phyloP scores from a whole-genome alignment of 2,888 invertebrate genomes.

The Tetramorium bicarinatum region DNA sequence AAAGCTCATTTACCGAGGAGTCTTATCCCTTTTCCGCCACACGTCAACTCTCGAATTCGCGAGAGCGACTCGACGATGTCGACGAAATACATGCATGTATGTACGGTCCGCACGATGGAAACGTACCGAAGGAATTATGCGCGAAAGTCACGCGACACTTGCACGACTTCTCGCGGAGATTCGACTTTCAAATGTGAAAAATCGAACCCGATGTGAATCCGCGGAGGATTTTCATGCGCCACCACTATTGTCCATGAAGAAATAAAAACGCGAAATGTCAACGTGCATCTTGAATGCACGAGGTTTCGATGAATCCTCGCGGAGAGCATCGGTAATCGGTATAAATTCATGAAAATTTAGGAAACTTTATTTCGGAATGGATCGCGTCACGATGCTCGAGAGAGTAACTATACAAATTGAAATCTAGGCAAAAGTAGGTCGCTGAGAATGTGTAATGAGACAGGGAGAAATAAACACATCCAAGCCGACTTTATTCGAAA shows the following conservation, averaged over 20 bases:
- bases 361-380: constrained; percentile 9
- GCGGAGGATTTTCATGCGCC: neutral
- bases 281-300: neutral
- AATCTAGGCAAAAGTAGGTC: constrained; percentile 36
- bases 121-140: neutral
- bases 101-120: neutral
- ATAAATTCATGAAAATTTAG: constrained; percentile 13
- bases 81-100: neutral
- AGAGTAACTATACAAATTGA: constrained; percentile 26
- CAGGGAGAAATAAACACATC: constrained; percentile 7
- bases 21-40: constrained; percentile 24
- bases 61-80: neutral
- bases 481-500: constrained; percentile 23
- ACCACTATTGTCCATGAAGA: neutral
- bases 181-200: constrained; percentile 40
- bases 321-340: neutral
- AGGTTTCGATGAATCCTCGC: neutral
- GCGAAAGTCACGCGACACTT: neutral
- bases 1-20: constrained; percentile 45
- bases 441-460: constrained; percentile 39
- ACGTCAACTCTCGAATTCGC: constrained; percentile 27
- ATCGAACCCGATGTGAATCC: constrained; percentile 28
- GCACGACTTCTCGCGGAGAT: constrained; percentile 26
- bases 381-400: neutral
- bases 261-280: constrained; percentile 11